Base-by-base conservation (phyloP, 2,888 invertebrate genomes). In the Prenolepis imparis region DNA sequence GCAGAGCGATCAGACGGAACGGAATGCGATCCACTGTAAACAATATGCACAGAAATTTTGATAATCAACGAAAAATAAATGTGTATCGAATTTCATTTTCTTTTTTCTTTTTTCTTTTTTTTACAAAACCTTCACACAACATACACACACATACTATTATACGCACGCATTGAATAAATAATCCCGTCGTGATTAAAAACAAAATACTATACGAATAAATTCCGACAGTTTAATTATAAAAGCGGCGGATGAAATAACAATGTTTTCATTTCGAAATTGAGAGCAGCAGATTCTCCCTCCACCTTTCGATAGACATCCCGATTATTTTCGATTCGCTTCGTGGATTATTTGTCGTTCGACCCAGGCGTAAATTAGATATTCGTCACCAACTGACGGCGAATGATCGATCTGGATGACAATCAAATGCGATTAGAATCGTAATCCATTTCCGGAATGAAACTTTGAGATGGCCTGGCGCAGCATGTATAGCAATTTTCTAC, bases 141-240 rank as follows among this genome's bases (percentile, higher is more conserved):
- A 28, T n/a, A 36, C 2, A 39, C 24, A 12, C 1, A 21, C 21
- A 2, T 18, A 36, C 28, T 28, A 28, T 28, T 36, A 48, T 18
- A 48, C 48, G 11, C 32, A 18, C 4, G 6, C 32, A 52, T 28
- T 24, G 67, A 18, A 1, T 68, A 57, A 57, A 55, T 68, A 77
- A 77, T 78, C 70, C 36, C 32, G 5, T 36, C 59, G 72, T 32
- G 59, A 80, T 80, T 80, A 72, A 64, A 72, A 80, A 48, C 44
- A 24, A 36, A 72, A 61, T 48, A 52, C 39, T 39, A 18, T n/a
- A 44, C 24, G 78, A 72, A 48, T 80, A 80, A 80, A 48, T 61
- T 59, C 78, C 59, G 44, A n/a, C 59, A 59, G 48, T 80, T 80
- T 80, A 80, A 80, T 80, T 72, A 61, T 80, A 80, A 80, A 59